Percentiles rank a stretch among this genome's conserved stretches.
Conservation (phyloP, 2,888 invertebrate genomes). For the Pharmacophagus antenor region DNA sequence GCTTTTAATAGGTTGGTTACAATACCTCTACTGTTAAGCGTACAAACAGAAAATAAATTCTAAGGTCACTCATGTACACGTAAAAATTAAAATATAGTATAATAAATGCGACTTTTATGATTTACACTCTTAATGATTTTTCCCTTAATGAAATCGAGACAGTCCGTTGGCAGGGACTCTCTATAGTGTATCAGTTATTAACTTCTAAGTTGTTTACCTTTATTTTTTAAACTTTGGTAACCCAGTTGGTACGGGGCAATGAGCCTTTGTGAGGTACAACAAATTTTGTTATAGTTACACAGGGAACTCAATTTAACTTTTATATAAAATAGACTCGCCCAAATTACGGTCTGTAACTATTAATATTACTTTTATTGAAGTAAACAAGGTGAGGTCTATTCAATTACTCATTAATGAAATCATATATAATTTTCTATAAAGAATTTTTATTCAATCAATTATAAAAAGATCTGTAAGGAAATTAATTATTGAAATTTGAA, state of each 20-base stretch:
- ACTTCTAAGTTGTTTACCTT: background rate
- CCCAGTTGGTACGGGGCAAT: background rate
- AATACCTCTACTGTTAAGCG: too few relatives aligned
- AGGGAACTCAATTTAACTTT: constrained; percentile 34
- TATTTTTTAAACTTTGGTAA: background rate
- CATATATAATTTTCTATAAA: background rate
- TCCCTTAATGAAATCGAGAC: too few relatives aligned
- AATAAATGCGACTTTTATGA: too few relatives aligned
- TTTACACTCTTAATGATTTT: too few relatives aligned
- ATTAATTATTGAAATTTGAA: too few relatives aligned
- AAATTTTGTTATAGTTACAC: constrained; percentile 27
- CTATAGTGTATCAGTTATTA: too few relatives aligned
- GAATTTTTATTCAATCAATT: background rate
- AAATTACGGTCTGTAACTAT: background rate
- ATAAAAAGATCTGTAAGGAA: too few relatives aligned
- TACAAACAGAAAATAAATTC: too few relatives aligned
- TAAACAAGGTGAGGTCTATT: background rate
- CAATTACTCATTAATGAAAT: background rate
- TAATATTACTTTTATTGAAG: background rate
- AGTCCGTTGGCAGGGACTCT: too few relatives aligned
- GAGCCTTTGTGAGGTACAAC: constrained; percentile 14
- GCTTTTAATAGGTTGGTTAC: too few relatives aligned
- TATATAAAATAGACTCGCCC: background rate
- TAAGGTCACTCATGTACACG: too few relatives aligned
- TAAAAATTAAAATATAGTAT: too few relatives aligned